phyloP scores from a whole-genome alignment of 1,140 invertebrate genomes.

The Sinonovacula constricta region DNA sequence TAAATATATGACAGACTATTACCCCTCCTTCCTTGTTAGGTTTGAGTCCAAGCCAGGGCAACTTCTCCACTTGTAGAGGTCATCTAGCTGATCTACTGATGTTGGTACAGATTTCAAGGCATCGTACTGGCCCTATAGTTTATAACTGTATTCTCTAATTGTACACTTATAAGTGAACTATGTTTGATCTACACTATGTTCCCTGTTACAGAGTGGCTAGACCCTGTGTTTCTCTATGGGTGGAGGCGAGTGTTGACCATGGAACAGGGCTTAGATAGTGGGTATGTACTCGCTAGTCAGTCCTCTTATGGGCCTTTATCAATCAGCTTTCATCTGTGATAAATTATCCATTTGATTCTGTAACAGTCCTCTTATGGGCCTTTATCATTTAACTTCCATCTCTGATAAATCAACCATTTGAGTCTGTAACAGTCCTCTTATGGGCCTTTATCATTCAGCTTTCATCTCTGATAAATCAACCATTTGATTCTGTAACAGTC shows the following conservation, averaged over 20 bases:
- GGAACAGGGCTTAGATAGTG: constrained; percentile 85
- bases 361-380: too few species aligned
- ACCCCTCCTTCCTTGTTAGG: not conserved
- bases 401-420: too few species aligned
- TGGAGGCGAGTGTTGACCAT: constrained; percentile 86
- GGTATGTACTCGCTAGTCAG: constrained; percentile 78
- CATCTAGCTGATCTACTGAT: not conserved
- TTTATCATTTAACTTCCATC: too few species aligned
- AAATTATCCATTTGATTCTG: too few species aligned
- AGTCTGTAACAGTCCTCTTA: too few species aligned
- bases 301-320: not conserved
- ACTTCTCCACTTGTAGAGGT: not conserved
- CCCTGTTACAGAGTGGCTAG: constrained; percentile 81
- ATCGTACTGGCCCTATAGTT: not conserved
- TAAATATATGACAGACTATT: not conserved
- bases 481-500: too few species aligned
- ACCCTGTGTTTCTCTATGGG: constrained; percentile 83
- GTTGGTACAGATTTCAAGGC: not conserved
- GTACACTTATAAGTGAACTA: not conserved
- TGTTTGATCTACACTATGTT: not conserved
- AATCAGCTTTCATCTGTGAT: too few species aligned
- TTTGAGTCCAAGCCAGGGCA: not conserved
- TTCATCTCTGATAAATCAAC: too few species aligned
- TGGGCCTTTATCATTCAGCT: too few species aligned
- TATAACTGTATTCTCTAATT: not conserved